Percentiles rank a stretch among this genome's conserved stretches.
These are phyloP conservation scores for Apus apus DNA, from an alignment of 2,113 vertebrate genomes.

Conservation along the genomic window DNA sequence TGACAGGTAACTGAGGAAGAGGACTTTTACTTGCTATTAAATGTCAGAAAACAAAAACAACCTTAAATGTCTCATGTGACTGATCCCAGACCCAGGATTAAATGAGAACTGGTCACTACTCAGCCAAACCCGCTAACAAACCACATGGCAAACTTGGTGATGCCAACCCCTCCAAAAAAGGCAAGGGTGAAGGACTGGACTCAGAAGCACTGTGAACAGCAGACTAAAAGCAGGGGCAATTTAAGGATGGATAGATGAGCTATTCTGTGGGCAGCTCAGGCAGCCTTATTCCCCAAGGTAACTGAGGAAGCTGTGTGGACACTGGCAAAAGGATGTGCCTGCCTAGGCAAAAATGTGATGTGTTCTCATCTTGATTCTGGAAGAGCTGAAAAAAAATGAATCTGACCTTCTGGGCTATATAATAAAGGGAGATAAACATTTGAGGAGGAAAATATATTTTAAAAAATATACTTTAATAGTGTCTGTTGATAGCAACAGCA, in stretches of 20 bases:
- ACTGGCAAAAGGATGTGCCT: background rate
- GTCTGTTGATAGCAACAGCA: constrained; percentile 1
- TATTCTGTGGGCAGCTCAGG: background rate
- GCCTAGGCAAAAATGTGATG: background rate
- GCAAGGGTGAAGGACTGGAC: background rate
- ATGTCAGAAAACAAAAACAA: background rate
- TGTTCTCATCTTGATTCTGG: background rate
- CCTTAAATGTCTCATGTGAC: background rate
- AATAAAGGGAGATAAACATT: background rate
- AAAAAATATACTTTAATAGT: background rate
- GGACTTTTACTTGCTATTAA: background rate
- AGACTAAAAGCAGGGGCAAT: background rate
- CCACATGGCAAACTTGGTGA: background rate
- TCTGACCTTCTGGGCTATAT: background rate
- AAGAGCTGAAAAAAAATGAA: background rate
- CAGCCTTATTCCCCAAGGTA: background rate
- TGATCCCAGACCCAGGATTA: background rate
- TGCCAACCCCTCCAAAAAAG: background rate
- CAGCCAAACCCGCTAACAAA: background rate
- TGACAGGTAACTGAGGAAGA: background rate
- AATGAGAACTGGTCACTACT: background rate
- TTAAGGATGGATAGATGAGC: background rate
- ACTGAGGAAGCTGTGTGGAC: background rate
- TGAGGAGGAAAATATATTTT: background rate
- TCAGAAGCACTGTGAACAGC: background rate